Percentiles rank a stretch among this genome's conserved stretches.
phyloP scores from a whole-genome alignment of 2,797 vertebrate species.

The Perodicticus potto region DNA sequence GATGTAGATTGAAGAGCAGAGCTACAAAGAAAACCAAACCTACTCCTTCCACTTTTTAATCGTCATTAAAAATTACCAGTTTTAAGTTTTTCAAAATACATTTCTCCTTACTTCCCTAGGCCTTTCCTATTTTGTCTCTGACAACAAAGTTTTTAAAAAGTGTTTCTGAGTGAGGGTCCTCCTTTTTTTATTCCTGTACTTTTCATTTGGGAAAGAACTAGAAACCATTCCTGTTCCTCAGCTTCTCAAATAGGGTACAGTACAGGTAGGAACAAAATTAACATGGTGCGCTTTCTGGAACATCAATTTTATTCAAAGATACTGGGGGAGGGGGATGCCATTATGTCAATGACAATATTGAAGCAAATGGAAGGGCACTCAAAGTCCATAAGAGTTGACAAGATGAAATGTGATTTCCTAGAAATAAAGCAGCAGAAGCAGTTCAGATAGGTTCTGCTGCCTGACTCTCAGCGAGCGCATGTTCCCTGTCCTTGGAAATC shows the following conservation, averaged over 20 bases:
- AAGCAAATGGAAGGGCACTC: not conserved
- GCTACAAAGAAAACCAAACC: not conserved
- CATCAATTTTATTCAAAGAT: not conserved
- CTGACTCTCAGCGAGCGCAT: not conserved
- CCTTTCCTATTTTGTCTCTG: not conserved
- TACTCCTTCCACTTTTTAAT: not conserved
- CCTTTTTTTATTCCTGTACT: not conserved
- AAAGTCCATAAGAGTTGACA: not conserved
- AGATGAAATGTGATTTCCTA: not conserved
- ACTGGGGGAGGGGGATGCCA: not conserved
- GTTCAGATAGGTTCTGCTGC: rapidly evolving
- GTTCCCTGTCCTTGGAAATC: not conserved
- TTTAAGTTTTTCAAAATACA: not conserved
- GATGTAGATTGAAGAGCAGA: not conserved
- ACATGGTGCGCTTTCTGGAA: not conserved
- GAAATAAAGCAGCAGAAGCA: not conserved
- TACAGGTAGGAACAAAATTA: not conserved
- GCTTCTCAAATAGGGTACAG: not conserved
- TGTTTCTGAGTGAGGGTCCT: not conserved
- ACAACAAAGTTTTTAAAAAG: not conserved
- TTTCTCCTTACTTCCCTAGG: not conserved
- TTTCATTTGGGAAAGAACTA: not conserved
- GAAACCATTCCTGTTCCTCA: not conserved
- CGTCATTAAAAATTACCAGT: not conserved
- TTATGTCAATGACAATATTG: not conserved